phyloP scores from a whole-genome alignment of 2,797 vertebrate genomes.

The Cephalopachus bancanus region DNA sequence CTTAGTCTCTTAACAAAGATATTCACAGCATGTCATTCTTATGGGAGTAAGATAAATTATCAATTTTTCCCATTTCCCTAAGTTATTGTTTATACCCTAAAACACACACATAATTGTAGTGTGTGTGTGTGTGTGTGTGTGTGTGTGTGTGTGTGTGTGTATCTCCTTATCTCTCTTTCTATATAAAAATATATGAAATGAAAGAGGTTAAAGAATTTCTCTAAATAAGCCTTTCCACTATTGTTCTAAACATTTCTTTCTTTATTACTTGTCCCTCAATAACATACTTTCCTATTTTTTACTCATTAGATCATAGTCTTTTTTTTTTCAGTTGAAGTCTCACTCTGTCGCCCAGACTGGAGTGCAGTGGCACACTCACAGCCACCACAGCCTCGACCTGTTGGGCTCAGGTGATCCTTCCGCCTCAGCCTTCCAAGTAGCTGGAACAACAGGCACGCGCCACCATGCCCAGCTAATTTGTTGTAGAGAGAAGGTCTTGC shows the following conservation, averaged over 20 bases:
- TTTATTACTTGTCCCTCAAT: neutral
- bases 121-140: neutral
- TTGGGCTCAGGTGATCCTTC: no score
- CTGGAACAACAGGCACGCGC: no score
- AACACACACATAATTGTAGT: neutral
- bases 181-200: no score
- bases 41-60: neutral
- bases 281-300: neutral
- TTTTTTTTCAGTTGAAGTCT: no score
- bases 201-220: neutral
- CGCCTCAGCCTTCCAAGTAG: no score
- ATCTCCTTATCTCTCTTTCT: no score
- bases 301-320: constrained; percentile 41
- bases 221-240: constrained; percentile 38
- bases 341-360: no score
- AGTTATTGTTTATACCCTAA: constrained; percentile 1
- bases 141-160: neutral
- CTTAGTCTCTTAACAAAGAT: constrained; percentile 36
- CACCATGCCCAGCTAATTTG: no score
- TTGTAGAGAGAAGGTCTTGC: no score
- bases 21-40: neutral
- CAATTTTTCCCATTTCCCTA: neutral
- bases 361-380: no score
- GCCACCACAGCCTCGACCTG: no score
- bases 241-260: constrained; percentile 43